Base-by-base conservation (phyloP, 2,113 vertebrate genomes). In the Brachyistius frenatus region DNA sequence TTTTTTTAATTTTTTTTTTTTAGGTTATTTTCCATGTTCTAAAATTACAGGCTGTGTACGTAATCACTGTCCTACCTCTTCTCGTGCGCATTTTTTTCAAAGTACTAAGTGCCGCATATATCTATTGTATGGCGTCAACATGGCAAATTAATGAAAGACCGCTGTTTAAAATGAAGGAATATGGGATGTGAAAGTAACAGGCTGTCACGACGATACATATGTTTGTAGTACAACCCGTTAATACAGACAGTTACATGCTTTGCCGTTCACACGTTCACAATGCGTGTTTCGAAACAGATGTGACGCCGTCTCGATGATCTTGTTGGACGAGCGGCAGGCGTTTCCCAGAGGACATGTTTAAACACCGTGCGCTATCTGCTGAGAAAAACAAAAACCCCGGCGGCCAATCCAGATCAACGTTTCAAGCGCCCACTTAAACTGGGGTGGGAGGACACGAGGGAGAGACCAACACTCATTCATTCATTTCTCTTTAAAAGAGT, bases 371-470 rank as follows among this genome's bases (percentile, higher is more conserved):
- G 37, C 23, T 23, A 23, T 23, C 23, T 23, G 64, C 1, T 11
- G 47, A 44, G 1, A 2, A 2, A 5, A 44, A 72, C 86, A 71
- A 70, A 55, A 16, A 0, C 3, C 1, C 4, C 15, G 2, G 3
- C 55, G 66, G 63, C 80, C 67, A 87, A 89, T 82, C 76, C 13
- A 8, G 16, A 4, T 9, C 8, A 4, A 30, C 9, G 1, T 16
- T 57, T 7, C 30, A 8, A 23, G 4, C 44, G 53, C 55, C 1
- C 56, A 0, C 44, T 67, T 50, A 5, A 46, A 7, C 1, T 30
- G 4, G 2, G 1, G 23, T 32, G 50, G 2, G 23, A 13, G 37
- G 0, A 39, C 82, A 79, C 64, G 70, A 66, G 55, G 49, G 23
- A 3, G 15, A 16, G 33, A 13, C n/a, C 3, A 1, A 4, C 52